phyloP scores from a whole-genome alignment of 2,797 vertebrate species.

The Thamnophis elegans region DNA sequence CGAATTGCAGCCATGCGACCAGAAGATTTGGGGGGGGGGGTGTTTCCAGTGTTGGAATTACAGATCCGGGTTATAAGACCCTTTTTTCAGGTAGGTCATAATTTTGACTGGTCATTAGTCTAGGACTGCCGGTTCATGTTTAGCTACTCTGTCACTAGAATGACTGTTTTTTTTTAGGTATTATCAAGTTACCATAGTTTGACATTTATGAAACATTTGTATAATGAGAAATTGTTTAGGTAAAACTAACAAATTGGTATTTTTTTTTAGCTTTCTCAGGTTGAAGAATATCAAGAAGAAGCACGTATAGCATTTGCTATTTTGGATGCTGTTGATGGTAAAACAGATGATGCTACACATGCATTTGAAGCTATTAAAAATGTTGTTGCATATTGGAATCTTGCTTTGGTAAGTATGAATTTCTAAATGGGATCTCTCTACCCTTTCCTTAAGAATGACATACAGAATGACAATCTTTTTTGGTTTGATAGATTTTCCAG shows the following conservation, averaged over 20 bases:
- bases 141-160: neutral
- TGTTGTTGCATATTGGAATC: constrained; percentile 88
- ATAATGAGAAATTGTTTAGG: neutral
- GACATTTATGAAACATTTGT: neutral
- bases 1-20: neutral
- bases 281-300: constrained; percentile 84
- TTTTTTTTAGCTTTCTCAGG: constrained; percentile 75
- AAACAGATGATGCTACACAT: constrained; percentile 86
- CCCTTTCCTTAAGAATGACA: neutral
- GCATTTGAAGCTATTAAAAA: constrained; percentile 88
- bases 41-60: neutral
- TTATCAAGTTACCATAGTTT: neutral
- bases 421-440: neutral
- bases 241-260: neutral
- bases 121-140: neutral
- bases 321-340: constrained; percentile 90
- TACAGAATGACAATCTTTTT: constrained; percentile 12
- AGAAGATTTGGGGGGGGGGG: neutral
- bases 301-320: constrained; percentile 82
- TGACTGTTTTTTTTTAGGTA: neutral
- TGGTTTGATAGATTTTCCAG: constrained; percentile 83
- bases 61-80: neutral
- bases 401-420: constrained; percentile 82
- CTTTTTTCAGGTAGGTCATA: neutral
- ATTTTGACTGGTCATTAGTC: neutral